Percentiles rank a stretch among this genome's conserved stretches.
phyloP scores from a whole-genome alignment of 2,888 invertebrate genomes.

The Lasioglossum leucozonium region DNA sequence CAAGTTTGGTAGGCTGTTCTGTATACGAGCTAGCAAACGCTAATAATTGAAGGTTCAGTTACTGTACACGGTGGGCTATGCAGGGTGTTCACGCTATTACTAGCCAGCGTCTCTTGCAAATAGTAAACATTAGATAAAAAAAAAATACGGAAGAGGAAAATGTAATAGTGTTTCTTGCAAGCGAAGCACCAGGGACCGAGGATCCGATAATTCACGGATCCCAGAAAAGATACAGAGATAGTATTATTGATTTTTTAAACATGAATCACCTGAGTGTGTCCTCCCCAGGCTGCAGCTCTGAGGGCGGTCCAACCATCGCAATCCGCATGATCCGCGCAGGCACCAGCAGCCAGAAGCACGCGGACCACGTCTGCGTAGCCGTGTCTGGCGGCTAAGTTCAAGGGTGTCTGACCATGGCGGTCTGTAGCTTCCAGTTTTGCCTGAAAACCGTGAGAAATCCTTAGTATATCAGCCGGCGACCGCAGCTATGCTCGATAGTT shows the following conservation, averaged over 20 bases:
- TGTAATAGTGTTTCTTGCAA: background rate
- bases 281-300: constrained; percentile 97
- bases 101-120: background rate
- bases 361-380: constrained; percentile 90
- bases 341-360: constrained; percentile 87
- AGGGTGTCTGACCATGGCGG: constrained; percentile 92
- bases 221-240: too few relatives aligned
- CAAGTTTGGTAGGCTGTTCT: background rate
- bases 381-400: constrained; percentile 94
- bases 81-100: background rate
- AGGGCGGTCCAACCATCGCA: constrained; percentile 96
- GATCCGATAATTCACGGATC: too few relatives aligned
- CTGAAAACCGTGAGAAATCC: constrained; percentile 62
- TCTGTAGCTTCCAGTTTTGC: constrained; percentile 88
- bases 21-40: background rate
- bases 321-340: constrained; percentile 91
- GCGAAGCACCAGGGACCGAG: too few relatives aligned
- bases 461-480: background rate
- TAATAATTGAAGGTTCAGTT: too few relatives aligned
- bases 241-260: background rate
- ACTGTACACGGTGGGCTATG: too few relatives aligned
- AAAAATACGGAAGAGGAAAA: background rate
- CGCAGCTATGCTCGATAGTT: background rate
- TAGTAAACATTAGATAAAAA: background rate
- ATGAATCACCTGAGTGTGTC: constrained; percentile 90